These are phyloP conservation scores for Nestor notabilis DNA, from an alignment of 2,113 vertebrate genomes.

Conservation along the genomic window DNA sequence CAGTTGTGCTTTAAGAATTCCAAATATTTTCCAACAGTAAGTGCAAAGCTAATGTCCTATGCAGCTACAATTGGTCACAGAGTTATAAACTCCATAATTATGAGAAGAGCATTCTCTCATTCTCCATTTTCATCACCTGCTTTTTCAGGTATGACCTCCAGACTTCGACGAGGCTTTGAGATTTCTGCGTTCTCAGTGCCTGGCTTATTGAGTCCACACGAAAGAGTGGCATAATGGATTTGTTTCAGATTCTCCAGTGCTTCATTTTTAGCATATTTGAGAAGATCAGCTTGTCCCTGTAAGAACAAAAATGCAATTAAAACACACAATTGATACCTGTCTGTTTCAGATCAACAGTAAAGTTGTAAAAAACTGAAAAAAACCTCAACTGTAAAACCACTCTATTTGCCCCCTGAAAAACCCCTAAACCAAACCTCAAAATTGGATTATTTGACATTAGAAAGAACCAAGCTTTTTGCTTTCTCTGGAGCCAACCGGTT, in stretches of 20 bases:
- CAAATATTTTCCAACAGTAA: conserved; percentile 71
- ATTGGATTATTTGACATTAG: neutral
- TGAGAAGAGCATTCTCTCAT: conserved; percentile 41
- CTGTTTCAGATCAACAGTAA: neutral
- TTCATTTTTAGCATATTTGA: conserved; percentile 93
- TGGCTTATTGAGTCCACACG: conserved; percentile 88
- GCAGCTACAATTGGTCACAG: conserved; percentile 72
- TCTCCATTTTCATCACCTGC: conserved; percentile 82
- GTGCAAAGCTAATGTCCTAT: conserved; percentile 77
- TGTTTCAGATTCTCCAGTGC: conserved; percentile 95
- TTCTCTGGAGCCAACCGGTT: neutral
- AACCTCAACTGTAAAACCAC: neutral
- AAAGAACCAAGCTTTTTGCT: neutral
- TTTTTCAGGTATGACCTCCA: conserved; percentile 90
- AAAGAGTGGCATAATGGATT: conserved; percentile 91
- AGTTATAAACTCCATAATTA: conserved; percentile 69
- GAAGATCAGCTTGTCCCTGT: conserved; percentile 94
- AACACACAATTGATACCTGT: neutral
- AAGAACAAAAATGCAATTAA: neutral
- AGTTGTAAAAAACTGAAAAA: neutral
- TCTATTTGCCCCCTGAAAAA: neutral
- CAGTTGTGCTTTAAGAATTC: conserved; percentile 90
- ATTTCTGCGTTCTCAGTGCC: conserved; percentile 70
- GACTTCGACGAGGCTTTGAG: conserved; percentile 80
- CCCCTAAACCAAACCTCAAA: neutral